Evolutionary conservation across 2,113 vertebrate genomes (phyloP).

Genomic region (Gopherus flavomarginatus): DNA sequence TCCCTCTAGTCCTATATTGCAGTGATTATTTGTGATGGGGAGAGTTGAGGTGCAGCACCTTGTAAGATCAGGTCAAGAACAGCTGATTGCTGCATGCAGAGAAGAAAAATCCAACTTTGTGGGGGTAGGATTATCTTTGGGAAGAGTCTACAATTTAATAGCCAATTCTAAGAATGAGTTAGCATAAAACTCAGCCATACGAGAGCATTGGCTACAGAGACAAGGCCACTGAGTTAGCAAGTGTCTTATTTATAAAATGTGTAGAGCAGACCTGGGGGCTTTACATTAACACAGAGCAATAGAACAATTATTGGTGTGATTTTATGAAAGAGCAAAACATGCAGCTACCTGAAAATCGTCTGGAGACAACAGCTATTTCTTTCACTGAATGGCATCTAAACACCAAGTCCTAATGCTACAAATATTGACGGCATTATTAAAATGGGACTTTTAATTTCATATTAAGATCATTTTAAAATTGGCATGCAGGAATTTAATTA

Average conservation of each 20-base stretch:
- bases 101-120: background rate
- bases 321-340: background rate
- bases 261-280: rapidly evolving
- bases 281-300: rapidly evolving
- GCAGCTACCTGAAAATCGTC: background rate
- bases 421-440: background rate
- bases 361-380: background rate
- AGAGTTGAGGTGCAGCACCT: background rate
- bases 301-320: background rate
- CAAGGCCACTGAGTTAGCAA: rapidly evolving
- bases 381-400: background rate
- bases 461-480: background rate
- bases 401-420: background rate
- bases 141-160: background rate
- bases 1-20: no score
- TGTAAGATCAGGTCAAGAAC: background rate
- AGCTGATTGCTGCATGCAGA: background rate
- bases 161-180: background rate
- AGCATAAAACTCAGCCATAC: rapidly evolving
- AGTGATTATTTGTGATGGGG: background rate
- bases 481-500: background rate
- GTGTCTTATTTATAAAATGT: rapidly evolving
- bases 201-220: rapidly evolving
- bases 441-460: constrained; percentile 5
- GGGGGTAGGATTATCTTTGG: rapidly evolving